Conservation (phyloP, 2,113 vertebrate genomes). For the Pelusios castaneus region DNA sequence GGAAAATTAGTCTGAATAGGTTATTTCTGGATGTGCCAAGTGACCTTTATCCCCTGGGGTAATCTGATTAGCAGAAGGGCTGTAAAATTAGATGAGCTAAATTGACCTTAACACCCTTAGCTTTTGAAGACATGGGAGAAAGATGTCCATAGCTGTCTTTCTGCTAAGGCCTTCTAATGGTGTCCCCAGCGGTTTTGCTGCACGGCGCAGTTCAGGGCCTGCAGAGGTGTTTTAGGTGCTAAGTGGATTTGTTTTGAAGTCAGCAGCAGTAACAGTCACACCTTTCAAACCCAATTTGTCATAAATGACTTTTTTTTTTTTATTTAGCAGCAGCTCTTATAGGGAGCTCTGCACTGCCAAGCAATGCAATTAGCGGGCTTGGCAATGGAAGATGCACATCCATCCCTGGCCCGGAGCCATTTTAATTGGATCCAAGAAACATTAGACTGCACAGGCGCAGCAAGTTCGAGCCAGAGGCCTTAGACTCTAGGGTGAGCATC, state of each 20-base stretch:
- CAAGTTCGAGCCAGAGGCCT: background rate
- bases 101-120: background rate
- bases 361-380: slow-evolving; percentile 1
- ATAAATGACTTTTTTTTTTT: slow-evolving; percentile 16
- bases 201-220: background rate
- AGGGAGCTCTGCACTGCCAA: background rate
- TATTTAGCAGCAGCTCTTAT: background rate
- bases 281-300: slow-evolving; percentile 53
- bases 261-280: slow-evolving; percentile 18
- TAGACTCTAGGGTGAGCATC: accelerated
- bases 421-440: background rate
- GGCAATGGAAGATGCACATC: background rate
- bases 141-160: background rate
- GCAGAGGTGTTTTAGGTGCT: slow-evolving; percentile 38
- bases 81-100: slow-evolving; percentile 39
- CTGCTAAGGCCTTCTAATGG: background rate
- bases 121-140: background rate
- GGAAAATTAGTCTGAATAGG: slow-evolving; percentile 2
- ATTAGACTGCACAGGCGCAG: background rate
- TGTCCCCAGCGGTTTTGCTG: background rate
- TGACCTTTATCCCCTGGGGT: slow-evolving; percentile 44
- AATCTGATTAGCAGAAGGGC: slow-evolving; percentile 23
- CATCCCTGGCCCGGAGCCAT: background rate
- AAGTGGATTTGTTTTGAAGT: slow-evolving; percentile 67
- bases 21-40: slow-evolving; percentile 56